A percentile compares a stretch with the other conserved stretches of the same genome.
These are phyloP conservation scores for Chionoecetes opilio DNA, from an alignment of 1,140 invertebrate genomes.

Conservation along the genomic window DNA sequence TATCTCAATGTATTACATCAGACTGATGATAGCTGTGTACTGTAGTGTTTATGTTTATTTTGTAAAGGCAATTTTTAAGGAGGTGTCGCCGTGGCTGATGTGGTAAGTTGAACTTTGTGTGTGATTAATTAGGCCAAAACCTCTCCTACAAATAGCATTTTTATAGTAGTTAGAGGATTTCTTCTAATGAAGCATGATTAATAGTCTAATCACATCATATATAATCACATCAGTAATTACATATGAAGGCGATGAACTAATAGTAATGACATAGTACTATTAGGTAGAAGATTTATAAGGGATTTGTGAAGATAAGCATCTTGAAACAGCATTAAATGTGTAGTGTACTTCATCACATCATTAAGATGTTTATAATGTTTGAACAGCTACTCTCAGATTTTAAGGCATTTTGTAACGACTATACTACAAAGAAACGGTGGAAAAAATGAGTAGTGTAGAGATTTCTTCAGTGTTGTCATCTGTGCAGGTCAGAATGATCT, in stretches of 20 bases:
- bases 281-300: not conserved
- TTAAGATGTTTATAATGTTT: not conserved
- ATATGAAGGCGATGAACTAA: not conserved
- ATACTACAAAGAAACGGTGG: too few relatives aligned
- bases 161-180: not conserved
- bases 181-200: not conserved
- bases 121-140: not conserved
- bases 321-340: not conserved
- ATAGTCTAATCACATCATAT: too few relatives aligned
- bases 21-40: too few relatives aligned
- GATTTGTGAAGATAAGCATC: not conserved
- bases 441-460: too few relatives aligned
- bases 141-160: not conserved
- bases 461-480: too few relatives aligned
- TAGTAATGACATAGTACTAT: not conserved
- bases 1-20: not conserved
- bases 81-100: not conserved
- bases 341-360: not conserved
- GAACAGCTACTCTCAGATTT: too few relatives aligned
- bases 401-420: too few relatives aligned
- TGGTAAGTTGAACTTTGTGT: not conserved
- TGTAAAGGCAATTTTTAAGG: not conserved
- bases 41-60: not conserved
- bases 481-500: not conserved
- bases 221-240: not conserved